A percentile compares a stretch with the other conserved stretches of the same genome.
Conservation (phyloP, 2,888 invertebrate genomes). For the Spilosoma lubricipeda region DNA sequence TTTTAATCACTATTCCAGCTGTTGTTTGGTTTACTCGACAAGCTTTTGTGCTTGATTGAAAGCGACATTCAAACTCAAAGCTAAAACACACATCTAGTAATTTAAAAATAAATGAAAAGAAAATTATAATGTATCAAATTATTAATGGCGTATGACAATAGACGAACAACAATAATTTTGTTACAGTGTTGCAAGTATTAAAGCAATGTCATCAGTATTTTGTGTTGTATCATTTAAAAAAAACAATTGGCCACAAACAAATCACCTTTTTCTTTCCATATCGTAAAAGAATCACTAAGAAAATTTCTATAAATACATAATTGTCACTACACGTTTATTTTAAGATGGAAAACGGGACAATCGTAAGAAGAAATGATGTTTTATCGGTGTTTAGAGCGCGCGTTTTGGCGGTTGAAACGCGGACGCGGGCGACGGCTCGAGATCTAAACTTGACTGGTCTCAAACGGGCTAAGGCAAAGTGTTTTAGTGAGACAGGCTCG, state of each 20-base stretch:
- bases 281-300: conserved; percentile 45
- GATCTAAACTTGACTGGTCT: conserved; percentile 45
- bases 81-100: background rate
- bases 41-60: background rate
- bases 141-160: background rate
- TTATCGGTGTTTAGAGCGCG: conserved; percentile 44
- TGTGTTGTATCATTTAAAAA: conserved; percentile 3
- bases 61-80: background rate
- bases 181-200: conserved; percentile 8
- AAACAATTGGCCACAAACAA: conserved; percentile 45
- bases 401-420: conserved; percentile 39
- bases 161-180: conserved; percentile 15
- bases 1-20: background rate
- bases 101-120: background rate
- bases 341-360: conserved; percentile 45
- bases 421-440: conserved; percentile 34
- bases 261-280: conserved; percentile 84
- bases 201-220: background rate
- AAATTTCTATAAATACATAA: conserved; percentile 52
- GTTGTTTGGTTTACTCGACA: background rate
- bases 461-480: conserved; percentile 60
- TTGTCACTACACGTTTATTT: conserved; percentile 57
- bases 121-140: background rate
- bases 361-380: conserved; percentile 27
- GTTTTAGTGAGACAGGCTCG: conserved; percentile 70